These are phyloP conservation scores for Cerceris rybyensis DNA, from an alignment of 2,888 invertebrate species.

Conservation along the genomic window DNA sequence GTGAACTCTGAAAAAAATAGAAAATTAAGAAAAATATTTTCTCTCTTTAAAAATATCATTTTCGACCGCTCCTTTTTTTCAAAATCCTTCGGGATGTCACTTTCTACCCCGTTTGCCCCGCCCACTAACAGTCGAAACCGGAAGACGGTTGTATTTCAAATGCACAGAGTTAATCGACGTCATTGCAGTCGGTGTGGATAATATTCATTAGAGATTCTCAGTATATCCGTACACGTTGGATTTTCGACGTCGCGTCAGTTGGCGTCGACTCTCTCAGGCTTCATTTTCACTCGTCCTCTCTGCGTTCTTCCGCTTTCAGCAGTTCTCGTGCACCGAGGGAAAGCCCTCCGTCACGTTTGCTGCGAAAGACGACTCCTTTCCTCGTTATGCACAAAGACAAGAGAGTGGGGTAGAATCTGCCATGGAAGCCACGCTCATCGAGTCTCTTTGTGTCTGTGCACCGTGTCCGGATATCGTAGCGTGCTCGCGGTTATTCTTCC, in stretches of 20 bases:
- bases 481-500: slow-evolving; percentile 2
- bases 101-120: no score
- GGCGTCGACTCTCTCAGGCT: slow-evolving; percentile 1
- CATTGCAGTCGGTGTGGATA: slow-evolving; percentile 11
- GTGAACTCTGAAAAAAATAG: no score
- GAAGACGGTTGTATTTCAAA: slow-evolving; percentile 7
- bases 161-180: slow-evolving; percentile 32
- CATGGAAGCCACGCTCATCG: slow-evolving; percentile 25
- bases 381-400: slow-evolving; percentile 57
- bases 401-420: slow-evolving; percentile 3
- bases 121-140: not conserved
- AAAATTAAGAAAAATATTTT: no score
- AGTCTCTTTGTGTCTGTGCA: slow-evolving; percentile 39
- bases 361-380: slow-evolving; percentile 54
- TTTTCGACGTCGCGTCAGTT: slow-evolving; percentile 14
- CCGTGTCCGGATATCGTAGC: slow-evolving; percentile 27
- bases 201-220: slow-evolving; percentile 40
- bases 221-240: slow-evolving; percentile 18
- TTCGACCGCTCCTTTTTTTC: no score
- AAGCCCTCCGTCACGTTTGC: slow-evolving; percentile 58
- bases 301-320: not conserved
- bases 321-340: slow-evolving; percentile 34
- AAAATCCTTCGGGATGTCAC: no score
- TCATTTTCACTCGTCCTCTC: slow-evolving; percentile 8
- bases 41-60: no score